Evolutionary conservation across 2,888 invertebrate genomes (phyloP).

Genomic region (Ectemnius lituratus): DNA sequence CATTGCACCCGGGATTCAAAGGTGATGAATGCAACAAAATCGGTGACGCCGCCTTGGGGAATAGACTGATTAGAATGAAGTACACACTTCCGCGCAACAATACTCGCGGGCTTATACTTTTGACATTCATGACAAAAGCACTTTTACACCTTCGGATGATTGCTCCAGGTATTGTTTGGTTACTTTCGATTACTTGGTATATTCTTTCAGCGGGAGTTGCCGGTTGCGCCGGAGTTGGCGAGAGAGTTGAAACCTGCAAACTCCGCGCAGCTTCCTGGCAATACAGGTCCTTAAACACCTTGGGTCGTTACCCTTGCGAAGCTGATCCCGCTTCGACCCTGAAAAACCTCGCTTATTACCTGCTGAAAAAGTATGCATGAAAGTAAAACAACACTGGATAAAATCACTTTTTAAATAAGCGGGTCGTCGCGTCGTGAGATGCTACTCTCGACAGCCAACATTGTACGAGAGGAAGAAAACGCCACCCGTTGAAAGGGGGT

Average conservation of each 20-base stretch:
- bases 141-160: too few species aligned
- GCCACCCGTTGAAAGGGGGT: neutral
- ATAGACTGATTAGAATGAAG: neutral
- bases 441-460: neutral
- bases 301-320: conserved; percentile 46
- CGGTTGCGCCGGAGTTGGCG: too few species aligned
- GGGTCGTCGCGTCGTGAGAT: neutral
- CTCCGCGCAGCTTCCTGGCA: conserved; percentile 27
- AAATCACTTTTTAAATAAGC: conserved; percentile 22
- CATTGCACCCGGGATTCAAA: neutral
- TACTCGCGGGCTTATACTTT: too few species aligned
- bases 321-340: conserved; percentile 40
- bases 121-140: too few species aligned
- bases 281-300: conserved; percentile 56
- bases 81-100: neutral
- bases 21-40: conserved; percentile 20
- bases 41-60: neutral
- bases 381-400: conserved; percentile 33
- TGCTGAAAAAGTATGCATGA: conserved; percentile 20
- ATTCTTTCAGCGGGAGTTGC: conserved; percentile 4
- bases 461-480: conserved; percentile 2
- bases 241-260: too few species aligned
- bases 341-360: conserved; percentile 35
- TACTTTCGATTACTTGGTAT: neutral
- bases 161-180: too few species aligned